phyloP scores from a whole-genome alignment of 2,797 vertebrate genomes.

The Poecilia gillii region DNA sequence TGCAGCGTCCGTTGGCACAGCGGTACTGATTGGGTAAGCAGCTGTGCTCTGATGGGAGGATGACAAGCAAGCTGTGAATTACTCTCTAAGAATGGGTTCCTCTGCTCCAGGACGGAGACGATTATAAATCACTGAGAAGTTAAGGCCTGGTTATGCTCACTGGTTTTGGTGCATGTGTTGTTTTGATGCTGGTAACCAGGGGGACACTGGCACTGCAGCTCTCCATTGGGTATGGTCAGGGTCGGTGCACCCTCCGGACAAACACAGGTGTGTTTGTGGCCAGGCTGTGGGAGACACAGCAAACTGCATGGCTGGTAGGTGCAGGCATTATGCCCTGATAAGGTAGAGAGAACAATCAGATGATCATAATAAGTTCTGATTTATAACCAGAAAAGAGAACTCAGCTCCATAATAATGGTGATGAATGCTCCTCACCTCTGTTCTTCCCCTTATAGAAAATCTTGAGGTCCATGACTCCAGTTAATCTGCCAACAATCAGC shows the following conservation, averaged over 20 bases:
- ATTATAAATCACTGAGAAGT: not conserved
- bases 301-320: slow-evolving; percentile 88
- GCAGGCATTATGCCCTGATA: slow-evolving; percentile 89
- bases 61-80: not conserved
- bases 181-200: slow-evolving; percentile 85
- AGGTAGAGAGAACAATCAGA: not conserved
- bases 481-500: slow-evolving; percentile 89
- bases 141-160: slow-evolving; percentile 64
- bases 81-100: not conserved
- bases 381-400: not conserved
- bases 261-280: slow-evolving; percentile 85
- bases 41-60: slow-evolving; percentile 83
- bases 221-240: slow-evolving; percentile 80
- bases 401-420: not conserved
- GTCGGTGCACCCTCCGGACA: slow-evolving; percentile 89
- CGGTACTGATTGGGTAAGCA: slow-evolving; percentile 94
- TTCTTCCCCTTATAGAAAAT: slow-evolving; percentile 96
- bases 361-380: not conserved
- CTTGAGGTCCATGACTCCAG: slow-evolving; percentile 98
- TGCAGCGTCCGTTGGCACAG: slow-evolving; percentile 95
- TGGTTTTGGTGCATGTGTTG: slow-evolving; percentile 87
- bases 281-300: slow-evolving; percentile 90
- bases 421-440: slow-evolving; percentile 78
- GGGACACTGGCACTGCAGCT: slow-evolving; percentile 90
- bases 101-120: not conserved